Percentiles rank a stretch among this genome's conserved stretches.
phyloP scores from a whole-genome alignment of 2,888 invertebrate species.

The Sphecodes monilicornis region DNA sequence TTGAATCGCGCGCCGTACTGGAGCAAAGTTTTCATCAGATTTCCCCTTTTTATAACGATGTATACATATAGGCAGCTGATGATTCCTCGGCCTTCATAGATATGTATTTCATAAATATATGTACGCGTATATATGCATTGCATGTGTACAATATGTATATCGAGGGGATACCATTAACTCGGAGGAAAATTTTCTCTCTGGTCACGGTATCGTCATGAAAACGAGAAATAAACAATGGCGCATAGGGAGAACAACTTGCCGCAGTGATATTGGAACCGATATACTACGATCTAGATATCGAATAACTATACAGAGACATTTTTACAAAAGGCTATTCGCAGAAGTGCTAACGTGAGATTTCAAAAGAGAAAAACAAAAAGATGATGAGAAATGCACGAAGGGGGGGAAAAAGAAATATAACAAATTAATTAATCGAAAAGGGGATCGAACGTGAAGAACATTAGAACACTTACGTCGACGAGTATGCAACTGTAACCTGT shows the following conservation, averaged over 20 bases:
- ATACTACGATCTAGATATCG: conserved; percentile 47
- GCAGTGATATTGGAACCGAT: conserved; percentile 62
- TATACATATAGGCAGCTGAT: conserved; percentile 20
- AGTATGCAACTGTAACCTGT: conserved; percentile 49
- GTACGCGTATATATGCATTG: not conserved
- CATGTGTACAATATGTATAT: conserved; percentile 7
- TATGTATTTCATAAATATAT: conserved; percentile 22
- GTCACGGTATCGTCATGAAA: conserved; percentile 63
- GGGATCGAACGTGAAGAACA: conserved; percentile 14
- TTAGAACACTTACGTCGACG: conserved; percentile 37
- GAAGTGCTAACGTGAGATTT: conserved; percentile 38
- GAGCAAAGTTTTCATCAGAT: conserved; percentile 34
- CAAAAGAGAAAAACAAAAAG: not conserved
- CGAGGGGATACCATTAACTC: conserved; percentile 23
- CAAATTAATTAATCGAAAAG: conserved; percentile 28
- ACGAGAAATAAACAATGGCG: conserved; percentile 32
- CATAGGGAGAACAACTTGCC: conserved; percentile 39
- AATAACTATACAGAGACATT: conserved; percentile 54
- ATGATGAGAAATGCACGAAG: not conserved
- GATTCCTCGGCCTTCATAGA: conserved; percentile 42
- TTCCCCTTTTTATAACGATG: conserved; percentile 28
- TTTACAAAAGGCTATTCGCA: conserved; percentile 62
- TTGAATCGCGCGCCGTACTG: conserved; percentile 21
- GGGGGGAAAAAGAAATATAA: not conserved
- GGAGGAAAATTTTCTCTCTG: conserved; percentile 50